Conservation (phyloP, 2,113 vertebrate genomes). For the Brachirus orientalis region DNA sequence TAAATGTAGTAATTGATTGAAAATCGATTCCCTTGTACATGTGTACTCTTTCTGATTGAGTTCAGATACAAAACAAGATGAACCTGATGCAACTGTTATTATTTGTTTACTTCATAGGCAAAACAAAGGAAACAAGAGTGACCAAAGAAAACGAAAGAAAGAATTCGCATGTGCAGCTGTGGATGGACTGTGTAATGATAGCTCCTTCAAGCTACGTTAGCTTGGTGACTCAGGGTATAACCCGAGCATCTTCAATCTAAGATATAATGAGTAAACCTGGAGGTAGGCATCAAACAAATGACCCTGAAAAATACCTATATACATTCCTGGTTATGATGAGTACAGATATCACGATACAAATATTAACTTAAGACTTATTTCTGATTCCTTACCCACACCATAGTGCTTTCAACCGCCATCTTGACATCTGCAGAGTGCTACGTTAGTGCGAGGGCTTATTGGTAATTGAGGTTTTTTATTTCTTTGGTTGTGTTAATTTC, state of each 20-base stretch:
- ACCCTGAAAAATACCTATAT: not conserved
- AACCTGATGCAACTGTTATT: no score
- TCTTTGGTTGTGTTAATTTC: no score
- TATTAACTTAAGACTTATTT: conserved; percentile 27
- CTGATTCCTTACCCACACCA: conserved; percentile 89
- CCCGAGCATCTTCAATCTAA: not conserved
- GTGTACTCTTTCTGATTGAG: no score
- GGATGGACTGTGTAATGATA: not conserved
- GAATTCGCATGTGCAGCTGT: no score
- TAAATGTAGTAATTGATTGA: no score
- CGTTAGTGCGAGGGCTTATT: conserved; percentile 52
- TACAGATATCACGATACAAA: not conserved
- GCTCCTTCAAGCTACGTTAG: conserved; percentile 28
- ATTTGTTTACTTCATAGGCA: not conserved
- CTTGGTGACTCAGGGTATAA: conserved; percentile 70
- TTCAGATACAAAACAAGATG: no score
- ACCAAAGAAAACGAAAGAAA: not conserved
- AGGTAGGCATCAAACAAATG: not conserved
- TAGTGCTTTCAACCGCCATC: conserved; percentile 93
- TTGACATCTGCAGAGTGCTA: conserved; percentile 58
- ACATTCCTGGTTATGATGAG: not conserved
- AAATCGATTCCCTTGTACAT: no score
- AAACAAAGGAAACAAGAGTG: not conserved
- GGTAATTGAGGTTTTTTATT: conserved; percentile 49
- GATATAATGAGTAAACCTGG: not conserved